Conservation (phyloP, 2,888 invertebrate genomes). For the Yponomeuta cagnagella region DNA sequence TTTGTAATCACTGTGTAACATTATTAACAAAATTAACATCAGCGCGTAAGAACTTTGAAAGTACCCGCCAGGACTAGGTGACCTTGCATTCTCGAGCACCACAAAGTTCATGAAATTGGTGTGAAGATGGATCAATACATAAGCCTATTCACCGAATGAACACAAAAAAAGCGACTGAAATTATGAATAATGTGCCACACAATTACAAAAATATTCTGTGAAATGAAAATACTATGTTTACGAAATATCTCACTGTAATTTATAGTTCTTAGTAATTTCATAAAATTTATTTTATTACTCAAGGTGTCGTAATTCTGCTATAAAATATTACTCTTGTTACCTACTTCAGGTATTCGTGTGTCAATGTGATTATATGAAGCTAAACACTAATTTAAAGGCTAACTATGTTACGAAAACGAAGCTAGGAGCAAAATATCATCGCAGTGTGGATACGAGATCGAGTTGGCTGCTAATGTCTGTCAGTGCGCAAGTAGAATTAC, state of each 20-base stretch:
- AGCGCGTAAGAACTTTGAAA: background rate
- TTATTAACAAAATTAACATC: background rate
- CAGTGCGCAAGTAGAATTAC: background rate
- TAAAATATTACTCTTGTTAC: background rate
- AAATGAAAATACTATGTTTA: conserved; percentile 8
- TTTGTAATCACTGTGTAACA: conserved; percentile 2
- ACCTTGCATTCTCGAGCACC: background rate
- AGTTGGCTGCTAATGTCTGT: background rate
- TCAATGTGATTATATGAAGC: conserved; percentile 6
- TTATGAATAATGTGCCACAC: background rate
- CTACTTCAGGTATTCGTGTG: background rate
- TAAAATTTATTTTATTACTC: conserved; percentile 1
- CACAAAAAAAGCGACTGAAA: background rate
- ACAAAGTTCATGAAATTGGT: background rate
- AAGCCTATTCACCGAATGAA: background rate
- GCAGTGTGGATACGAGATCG: conserved; percentile 8
- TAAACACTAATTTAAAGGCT: conserved; percentile 8
- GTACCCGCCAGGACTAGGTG: background rate
- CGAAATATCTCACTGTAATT: conserved; percentile 9
- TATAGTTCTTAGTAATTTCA: conserved; percentile 7
- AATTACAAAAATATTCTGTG: background rate
- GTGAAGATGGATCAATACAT: background rate
- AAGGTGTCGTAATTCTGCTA: background rate
- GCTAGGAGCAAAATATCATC: conserved; percentile 7
- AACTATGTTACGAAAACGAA: conserved; percentile 2